These are phyloP conservation scores for Jacana jacana DNA, from an alignment of 2,113 vertebrate genomes.

Conservation along the genomic window DNA sequence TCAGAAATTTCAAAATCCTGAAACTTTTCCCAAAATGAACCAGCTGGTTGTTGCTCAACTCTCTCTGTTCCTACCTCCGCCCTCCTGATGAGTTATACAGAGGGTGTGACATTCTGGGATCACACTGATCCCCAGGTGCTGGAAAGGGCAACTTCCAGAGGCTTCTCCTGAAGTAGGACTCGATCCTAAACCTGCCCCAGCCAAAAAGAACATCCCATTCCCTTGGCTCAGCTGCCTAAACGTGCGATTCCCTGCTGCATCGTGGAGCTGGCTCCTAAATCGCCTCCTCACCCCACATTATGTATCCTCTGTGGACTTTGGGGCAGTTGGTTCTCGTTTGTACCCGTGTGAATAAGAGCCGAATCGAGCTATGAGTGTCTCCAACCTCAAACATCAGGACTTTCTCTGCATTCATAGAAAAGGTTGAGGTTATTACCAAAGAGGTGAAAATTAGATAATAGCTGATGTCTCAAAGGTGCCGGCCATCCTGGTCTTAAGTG, in stretches of 20 bases:
- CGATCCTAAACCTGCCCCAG: not conserved
- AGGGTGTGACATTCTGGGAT: conserved; percentile 38
- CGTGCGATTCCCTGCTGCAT: not conserved
- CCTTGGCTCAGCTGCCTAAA: not conserved
- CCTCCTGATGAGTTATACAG: conserved; percentile 41
- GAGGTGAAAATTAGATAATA: not conserved
- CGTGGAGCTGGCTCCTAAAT: rapidly evolving
- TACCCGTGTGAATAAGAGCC: rapidly evolving
- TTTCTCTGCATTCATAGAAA: not conserved
- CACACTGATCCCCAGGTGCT: not conserved
- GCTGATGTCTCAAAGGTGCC: not conserved
- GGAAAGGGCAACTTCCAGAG: not conserved
- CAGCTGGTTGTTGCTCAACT: conserved; percentile 49
- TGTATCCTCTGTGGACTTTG: not conserved
- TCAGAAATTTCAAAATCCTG: conserved; percentile 53
- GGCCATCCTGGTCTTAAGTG: not conserved
- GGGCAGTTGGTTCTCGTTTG: not conserved
- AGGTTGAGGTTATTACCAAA: not conserved
- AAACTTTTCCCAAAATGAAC: conserved; percentile 62
- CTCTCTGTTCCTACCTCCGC: not conserved
- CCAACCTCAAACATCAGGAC: not conserved
- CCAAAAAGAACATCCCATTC: not conserved
- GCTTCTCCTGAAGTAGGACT: not conserved
- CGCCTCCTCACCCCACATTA: not conserved
- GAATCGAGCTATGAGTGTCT: not conserved